Base-by-base conservation (phyloP, 2,113 vertebrate genomes). In the Odontesthes bonariensis region DNA sequence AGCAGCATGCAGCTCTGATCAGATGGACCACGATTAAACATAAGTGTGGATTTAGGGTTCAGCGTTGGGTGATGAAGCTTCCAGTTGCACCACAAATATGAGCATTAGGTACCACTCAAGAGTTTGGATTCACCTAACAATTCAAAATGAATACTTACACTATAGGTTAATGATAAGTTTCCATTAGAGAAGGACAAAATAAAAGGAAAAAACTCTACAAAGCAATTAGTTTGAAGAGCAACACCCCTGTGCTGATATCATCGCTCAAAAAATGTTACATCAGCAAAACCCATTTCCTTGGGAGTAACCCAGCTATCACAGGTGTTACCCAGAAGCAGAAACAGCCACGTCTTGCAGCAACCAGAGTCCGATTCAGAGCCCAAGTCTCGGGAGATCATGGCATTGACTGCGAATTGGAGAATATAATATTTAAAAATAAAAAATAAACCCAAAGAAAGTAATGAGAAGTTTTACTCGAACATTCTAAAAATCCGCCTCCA, bases 1-100 rank as follows among this genome's bases (percentile, higher is more conserved):
- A 61, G 58, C 42, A 55, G 32, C 58, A 33, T 17, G 19, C 56
- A 82, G 46, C 38, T 33, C 19, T 49, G 33, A 33, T 59, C 32
- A 27, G n/a, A 67, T 6, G 14, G 52, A 55, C 33, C 10, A 14
- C 42, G 16, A 9, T 27, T 49, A 8, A n/a, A 22, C 56, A 11
- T 9, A 3, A n/a, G 17, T n/a, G 12, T 38, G 11, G 13, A 55
- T 31, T 31, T 55, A 5, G 12, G 16, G 13, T 16, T 31, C 6
- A 31, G 16, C 13, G 5, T 16, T 5, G 14, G 11, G 27, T 55
- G 2, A 27, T 16, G 23, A 4, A 16, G 23, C n/a, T n/a, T 51
- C 17, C 49, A 51, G 49, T 8, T 20, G n/a, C 49, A 51, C 19
- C 49, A 20, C 4, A 49, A 49, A 49, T 1, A 19, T 27, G 27